Conservation (phyloP, 2,797 vertebrate species). For the Phrynocephalus guinanensis region DNA sequence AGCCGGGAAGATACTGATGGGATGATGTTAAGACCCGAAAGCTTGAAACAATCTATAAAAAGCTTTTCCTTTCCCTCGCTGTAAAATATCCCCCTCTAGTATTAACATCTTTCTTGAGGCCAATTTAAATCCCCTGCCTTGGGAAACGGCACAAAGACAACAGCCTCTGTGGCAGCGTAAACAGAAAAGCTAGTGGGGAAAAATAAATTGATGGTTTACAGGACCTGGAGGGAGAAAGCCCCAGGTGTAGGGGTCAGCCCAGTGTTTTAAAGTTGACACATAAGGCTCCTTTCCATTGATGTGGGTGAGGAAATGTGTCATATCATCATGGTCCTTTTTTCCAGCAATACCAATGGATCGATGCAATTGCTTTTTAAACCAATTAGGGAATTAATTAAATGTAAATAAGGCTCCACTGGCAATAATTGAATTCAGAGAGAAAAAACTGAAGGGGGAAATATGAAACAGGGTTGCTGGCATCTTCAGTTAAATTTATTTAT, state of each 20-base stretch:
- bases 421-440: background rate
- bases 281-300: background rate
- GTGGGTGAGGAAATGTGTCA: background rate
- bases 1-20: constrained; percentile 8
- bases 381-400: background rate
- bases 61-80: background rate
- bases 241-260: background rate
- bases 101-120: background rate
- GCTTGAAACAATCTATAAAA: constrained; percentile 9
- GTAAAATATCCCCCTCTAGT: background rate
- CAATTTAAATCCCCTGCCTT: background rate
- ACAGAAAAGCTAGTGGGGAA: background rate
- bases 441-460: background rate
- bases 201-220: background rate
- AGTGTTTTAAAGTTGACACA: background rate
- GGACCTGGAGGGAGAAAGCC: background rate
- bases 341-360: background rate
- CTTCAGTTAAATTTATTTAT: background rate
- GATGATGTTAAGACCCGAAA: background rate
- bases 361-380: background rate
- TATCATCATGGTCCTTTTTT: background rate
- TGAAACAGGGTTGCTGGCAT: background rate
- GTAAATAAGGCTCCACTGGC: background rate
- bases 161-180: background rate
- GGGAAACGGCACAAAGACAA: background rate